These are phyloP conservation scores for Triplophysa siluroides DNA, from an alignment of 2,113 vertebrate genomes.

Conservation along the genomic window DNA sequence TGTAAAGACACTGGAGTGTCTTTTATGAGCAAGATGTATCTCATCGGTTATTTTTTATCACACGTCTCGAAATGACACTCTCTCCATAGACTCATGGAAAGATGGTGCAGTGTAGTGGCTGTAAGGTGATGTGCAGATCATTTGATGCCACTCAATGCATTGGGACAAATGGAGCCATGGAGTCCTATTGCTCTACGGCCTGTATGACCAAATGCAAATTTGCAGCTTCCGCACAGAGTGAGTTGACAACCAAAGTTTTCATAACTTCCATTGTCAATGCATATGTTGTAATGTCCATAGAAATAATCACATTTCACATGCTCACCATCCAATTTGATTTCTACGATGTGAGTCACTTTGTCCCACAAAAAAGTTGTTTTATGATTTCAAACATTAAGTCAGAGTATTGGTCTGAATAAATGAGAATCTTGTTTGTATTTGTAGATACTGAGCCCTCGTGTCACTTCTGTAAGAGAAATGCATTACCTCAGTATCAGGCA, in stretches of 20 bases:
- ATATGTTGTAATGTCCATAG: no score
- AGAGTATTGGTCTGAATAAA: background rate
- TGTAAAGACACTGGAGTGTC: no score
- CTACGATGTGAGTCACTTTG: background rate
- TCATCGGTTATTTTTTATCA: no score
- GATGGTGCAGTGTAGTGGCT: slow-evolving; percentile 89
- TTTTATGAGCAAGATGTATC: no score
- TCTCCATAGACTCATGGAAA: slow-evolving; percentile 85
- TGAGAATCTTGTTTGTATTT: slow-evolving; percentile 49
- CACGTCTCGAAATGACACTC: background rate
- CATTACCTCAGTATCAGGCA: slow-evolving; percentile 96
- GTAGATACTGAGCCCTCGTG: slow-evolving; percentile 90
- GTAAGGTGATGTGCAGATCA: slow-evolving; percentile 90
- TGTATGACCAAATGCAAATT: slow-evolving; percentile 95
- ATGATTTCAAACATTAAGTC: background rate
- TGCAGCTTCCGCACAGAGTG: slow-evolving; percentile 69
- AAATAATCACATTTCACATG: background rate
- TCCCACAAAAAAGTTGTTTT: no score
- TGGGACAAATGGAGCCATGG: slow-evolving; percentile 85
- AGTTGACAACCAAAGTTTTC: slow-evolving; percentile 19
- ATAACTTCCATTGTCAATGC: no score
- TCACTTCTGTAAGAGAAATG: slow-evolving; percentile 97
- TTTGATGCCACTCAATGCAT: slow-evolving; percentile 94
- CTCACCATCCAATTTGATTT: background rate
- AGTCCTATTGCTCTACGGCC: slow-evolving; percentile 91